These are phyloP conservation scores for Aphis gossypii DNA, from an alignment of 1,140 invertebrate genomes.

Conservation along the genomic window DNA sequence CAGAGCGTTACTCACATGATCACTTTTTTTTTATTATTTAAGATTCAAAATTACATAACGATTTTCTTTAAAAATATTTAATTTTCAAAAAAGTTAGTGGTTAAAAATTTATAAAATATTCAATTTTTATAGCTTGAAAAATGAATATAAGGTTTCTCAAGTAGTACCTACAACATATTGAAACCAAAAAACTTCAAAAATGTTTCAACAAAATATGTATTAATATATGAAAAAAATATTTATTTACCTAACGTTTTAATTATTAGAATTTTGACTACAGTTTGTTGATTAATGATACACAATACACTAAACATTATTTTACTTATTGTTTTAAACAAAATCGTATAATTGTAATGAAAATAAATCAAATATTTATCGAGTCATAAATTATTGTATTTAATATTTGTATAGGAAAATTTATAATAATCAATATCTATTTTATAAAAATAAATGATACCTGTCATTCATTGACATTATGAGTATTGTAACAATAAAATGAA, in stretches of 20 bases:
- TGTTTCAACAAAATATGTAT: no score
- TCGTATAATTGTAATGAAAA: not conserved
- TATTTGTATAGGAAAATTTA: not conserved
- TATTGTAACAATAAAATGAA: not conserved
- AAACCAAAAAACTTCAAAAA: no score
- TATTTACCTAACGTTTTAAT: not conserved
- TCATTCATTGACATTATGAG: not conserved
- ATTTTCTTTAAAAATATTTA: no score
- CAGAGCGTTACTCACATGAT: no score
- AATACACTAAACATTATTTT: not conserved
- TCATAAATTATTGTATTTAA: not conserved
- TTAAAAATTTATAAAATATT: no score
- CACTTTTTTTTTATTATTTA: no score
- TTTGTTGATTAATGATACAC: not conserved
- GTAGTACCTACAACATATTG: no score
- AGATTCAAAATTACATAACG: no score
- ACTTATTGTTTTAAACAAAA: not conserved
- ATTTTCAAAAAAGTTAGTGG: no score
- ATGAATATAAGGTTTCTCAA: no score
- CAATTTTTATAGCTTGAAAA: no score
- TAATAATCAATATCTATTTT: not conserved
- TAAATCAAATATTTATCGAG: not conserved
- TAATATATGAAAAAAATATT: not conserved
- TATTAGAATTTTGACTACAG: not conserved
- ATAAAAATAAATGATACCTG: not conserved